phyloP scores from a whole-genome alignment of 2,113 vertebrate genomes.

The Toxotes jaculatrix region DNA sequence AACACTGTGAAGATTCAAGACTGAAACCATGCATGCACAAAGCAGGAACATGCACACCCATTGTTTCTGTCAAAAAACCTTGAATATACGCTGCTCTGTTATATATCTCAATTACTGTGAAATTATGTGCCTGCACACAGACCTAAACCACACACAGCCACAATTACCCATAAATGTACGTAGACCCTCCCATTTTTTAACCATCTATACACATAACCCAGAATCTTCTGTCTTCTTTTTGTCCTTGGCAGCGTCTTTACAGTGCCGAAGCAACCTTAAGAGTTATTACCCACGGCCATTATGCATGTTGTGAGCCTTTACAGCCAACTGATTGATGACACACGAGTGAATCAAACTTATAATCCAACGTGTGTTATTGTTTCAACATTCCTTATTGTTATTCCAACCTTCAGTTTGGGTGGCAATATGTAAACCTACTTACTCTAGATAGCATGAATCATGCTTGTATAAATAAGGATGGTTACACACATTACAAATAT shows the following conservation, averaged over 20 bases:
- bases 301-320: background rate
- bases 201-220: constrained; percentile 36
- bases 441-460: background rate
- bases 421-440: constrained; percentile 1
- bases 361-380: constrained; percentile 25
- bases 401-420: constrained; percentile 26
- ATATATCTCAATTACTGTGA: constrained; percentile 27
- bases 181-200: constrained; percentile 36
- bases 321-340: constrained; percentile 23
- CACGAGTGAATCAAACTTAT: background rate
- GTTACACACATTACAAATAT: constrained; percentile 18
- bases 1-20: background rate
- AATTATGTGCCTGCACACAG: constrained; percentile 12
- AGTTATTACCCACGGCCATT: constrained; percentile 24
- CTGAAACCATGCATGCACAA: constrained; percentile 9
- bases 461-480: constrained; percentile 4
- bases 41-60: constrained; percentile 8
- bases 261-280: background rate
- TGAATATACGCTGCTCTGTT: background rate
- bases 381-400: constrained; percentile 18
- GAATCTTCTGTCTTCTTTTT: background rate
- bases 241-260: constrained; percentile 34
- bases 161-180: constrained; percentile 35
- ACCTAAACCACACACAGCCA: constrained; percentile 16
- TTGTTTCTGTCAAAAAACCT: constrained; percentile 18